Percentiles rank a stretch among this genome's conserved stretches.
phyloP scores from a whole-genome alignment of 2,888 invertebrate species.

The Eudemis profundana region DNA sequence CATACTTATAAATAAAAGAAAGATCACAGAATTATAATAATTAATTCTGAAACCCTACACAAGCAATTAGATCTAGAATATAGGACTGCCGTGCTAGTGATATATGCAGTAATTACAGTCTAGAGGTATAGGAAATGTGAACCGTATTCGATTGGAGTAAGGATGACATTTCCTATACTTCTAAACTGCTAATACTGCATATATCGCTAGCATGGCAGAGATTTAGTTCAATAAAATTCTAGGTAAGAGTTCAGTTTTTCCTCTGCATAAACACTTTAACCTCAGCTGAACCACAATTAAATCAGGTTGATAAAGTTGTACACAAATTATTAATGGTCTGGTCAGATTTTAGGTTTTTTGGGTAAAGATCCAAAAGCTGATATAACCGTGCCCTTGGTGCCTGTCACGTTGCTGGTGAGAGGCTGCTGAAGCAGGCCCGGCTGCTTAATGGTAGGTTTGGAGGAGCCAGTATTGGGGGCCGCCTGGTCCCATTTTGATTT shows the following conservation, averaged over 20 bases:
- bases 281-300: neutral
- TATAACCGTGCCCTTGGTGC: slow-evolving; percentile 96
- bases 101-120: no score
- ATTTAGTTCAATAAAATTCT: no score
- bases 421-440: slow-evolving; percentile 90
- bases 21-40: slow-evolving; percentile 11
- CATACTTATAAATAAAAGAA: slow-evolving; percentile 15
- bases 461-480: slow-evolving; percentile 85
- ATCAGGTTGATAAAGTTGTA: neutral
- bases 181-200: no score
- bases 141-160: no score
- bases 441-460: slow-evolving; percentile 86
- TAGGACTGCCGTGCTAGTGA: no score
- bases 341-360: slow-evolving; percentile 89
- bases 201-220: no score
- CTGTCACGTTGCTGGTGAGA: slow-evolving; percentile 92
- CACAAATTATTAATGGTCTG: slow-evolving; percentile 30
- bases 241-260: neutral
- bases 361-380: slow-evolving; percentile 96
- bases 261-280: neutral
- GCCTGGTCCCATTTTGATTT: slow-evolving; percentile 98
- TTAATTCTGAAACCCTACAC: neutral
- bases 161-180: no score
- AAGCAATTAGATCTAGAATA: neutral
- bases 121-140: no score